Percentiles rank a stretch among this genome's conserved stretches.
Conservation (phyloP, 2,888 invertebrate genomes). For the Netelia fuscicornis region DNA sequence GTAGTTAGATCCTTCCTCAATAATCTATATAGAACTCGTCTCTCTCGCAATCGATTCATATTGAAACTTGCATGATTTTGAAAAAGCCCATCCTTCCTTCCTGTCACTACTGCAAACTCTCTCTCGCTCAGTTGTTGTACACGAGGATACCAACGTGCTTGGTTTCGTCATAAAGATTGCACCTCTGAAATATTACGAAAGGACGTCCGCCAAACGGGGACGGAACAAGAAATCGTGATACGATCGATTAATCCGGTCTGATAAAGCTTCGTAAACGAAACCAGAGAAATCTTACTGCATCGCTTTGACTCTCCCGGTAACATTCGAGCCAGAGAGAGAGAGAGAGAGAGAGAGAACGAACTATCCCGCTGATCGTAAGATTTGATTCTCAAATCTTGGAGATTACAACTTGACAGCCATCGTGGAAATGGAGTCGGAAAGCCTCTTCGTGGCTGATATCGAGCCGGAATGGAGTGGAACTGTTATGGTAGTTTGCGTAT, state of each 20-base stretch:
- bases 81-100: conserved; percentile 6
- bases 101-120: background rate
- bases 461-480: conserved; percentile 36
- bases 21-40: background rate
- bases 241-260: no score
- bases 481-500: conserved; percentile 25
- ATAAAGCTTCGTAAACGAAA: no score
- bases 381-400: conserved; percentile 50
- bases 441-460: conserved; percentile 23
- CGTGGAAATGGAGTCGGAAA: conserved; percentile 19
- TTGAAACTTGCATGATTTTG: conserved; percentile 46
- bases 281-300: no score
- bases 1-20: no score
- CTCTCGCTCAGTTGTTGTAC: no score
- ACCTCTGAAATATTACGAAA: background rate
- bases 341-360: background rate
- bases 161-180: background rate
- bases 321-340: background rate
- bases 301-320: background rate
- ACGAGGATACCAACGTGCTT: no score
- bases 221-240: no score
- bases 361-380: conserved; percentile 56
- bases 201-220: no score
- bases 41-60: conserved; percentile 40
- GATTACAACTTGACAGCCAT: conserved; percentile 56